Evolutionary conservation across 2,113 vertebrate species (phyloP).

Genomic region (Conger conger): DNA sequence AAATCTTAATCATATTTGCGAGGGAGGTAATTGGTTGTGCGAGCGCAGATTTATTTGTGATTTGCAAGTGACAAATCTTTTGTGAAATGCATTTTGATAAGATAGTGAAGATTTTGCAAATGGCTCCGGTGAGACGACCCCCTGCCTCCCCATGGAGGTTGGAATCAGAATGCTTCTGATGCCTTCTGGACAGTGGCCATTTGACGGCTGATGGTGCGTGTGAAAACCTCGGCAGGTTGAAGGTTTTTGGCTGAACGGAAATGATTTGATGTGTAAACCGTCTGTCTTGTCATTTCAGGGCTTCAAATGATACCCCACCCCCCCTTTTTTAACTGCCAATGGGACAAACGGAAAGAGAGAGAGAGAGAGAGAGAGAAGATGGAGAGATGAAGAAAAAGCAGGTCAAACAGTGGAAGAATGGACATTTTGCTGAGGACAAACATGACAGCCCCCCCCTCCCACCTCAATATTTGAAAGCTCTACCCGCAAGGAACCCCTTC

Average conservation of each 20-base stretch:
- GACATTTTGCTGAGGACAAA: background rate
- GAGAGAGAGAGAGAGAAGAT: constrained; percentile 20
- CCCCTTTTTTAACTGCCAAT: background rate
- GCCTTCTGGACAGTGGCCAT: background rate
- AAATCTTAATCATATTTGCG: too few relatives aligned
- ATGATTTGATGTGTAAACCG: background rate
- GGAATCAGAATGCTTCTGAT: background rate
- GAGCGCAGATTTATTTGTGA: too few relatives aligned
- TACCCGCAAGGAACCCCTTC: background rate
- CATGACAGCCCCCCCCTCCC: background rate
- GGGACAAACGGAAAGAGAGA: constrained; percentile 10
- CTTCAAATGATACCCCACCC: background rate
- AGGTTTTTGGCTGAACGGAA: background rate
- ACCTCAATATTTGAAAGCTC: background rate
- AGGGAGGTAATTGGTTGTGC: too few relatives aligned
- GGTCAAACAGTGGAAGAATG: constrained; percentile 12
- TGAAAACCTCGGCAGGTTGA: background rate
- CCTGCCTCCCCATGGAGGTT: background rate
- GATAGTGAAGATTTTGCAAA: too few relatives aligned
- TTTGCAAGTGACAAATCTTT: too few relatives aligned
- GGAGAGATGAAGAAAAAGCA: constrained; percentile 1
- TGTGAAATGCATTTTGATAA: too few relatives aligned
- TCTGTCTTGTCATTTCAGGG: constrained; percentile 7
- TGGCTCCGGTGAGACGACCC: too few relatives aligned
- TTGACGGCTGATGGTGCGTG: background rate